Conservation (phyloP, 2,797 vertebrate species). For the Eospalax fontanierii region DNA sequence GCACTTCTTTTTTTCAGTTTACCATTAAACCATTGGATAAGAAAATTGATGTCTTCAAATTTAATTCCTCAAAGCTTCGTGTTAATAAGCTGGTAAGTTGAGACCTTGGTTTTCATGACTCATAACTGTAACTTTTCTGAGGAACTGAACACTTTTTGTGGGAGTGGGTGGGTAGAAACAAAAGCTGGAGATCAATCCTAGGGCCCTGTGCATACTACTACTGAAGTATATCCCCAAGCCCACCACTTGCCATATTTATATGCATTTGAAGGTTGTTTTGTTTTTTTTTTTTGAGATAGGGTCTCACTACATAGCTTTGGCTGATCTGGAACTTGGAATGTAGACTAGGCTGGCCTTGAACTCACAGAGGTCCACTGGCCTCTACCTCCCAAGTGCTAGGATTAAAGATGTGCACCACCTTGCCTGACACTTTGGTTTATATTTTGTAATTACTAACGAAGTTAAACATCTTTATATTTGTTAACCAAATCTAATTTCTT, state of each 20-base stretch:
- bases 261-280: not conserved
- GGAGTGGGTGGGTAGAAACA: too few relatives aligned
- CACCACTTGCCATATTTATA: not conserved
- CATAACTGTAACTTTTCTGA: slow-evolving; percentile 22
- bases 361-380: too few relatives aligned
- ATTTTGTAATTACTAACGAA: slow-evolving; percentile 39
- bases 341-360: too few relatives aligned
- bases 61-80: slow-evolving; percentile 96
- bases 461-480: slow-evolving; percentile 41
- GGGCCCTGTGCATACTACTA: not conserved
- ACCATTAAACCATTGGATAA: slow-evolving; percentile 98
- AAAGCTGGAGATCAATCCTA: not conserved
- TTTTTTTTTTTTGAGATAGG: not conserved
- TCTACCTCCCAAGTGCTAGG: too few relatives aligned
- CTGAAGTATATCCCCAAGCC: not conserved
- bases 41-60: slow-evolving; percentile 98
- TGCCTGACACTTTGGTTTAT: too few relatives aligned
- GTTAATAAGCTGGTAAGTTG: slow-evolving; percentile 97
- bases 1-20: slow-evolving; percentile 91
- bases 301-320: too few relatives aligned
- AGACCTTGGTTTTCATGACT: slow-evolving; percentile 64
- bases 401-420: too few relatives aligned
- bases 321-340: too few relatives aligned
- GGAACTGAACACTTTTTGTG: not conserved
- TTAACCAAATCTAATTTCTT: slow-evolving; percentile 24